These are phyloP conservation scores for Solenopsis fugax DNA, from an alignment of 1,140 invertebrate genomes.

Conservation along the genomic window DNA sequence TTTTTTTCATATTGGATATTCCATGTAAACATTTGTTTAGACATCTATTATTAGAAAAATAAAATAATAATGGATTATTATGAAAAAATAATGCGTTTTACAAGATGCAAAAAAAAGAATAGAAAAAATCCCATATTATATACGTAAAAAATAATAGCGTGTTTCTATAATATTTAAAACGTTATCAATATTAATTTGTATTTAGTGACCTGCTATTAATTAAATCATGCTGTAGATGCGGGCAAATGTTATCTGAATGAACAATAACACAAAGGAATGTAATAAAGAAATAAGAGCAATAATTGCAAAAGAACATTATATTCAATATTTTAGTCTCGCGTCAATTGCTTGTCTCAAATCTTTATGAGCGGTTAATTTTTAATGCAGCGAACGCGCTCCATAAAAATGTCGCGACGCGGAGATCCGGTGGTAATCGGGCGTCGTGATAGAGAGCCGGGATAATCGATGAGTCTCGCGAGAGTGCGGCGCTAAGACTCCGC, in stretches of 20 bases:
- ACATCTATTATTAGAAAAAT: background rate
- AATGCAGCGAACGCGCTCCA: background rate
- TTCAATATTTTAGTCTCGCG: conserved; percentile 1
- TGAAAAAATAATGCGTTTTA: background rate
- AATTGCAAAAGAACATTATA: background rate
- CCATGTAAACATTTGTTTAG: background rate
- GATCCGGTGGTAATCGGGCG: conserved; percentile 44
- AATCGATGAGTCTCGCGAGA: conserved; percentile 54
- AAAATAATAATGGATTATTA: conserved; percentile 1
- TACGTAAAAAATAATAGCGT: background rate
- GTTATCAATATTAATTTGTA: conserved; percentile 15
- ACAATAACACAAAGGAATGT: background rate
- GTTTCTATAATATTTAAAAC: background rate
- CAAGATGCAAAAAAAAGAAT: background rate
- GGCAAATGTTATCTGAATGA: background rate
- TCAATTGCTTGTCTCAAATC: conserved; percentile 20
- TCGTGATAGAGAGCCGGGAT: conserved; percentile 34
- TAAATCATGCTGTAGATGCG: background rate
- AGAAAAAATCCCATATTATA: background rate
- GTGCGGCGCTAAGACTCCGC: conserved; percentile 25
- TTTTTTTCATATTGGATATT: background rate
- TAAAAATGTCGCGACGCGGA: background rate
- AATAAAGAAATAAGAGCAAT: conserved; percentile 6
- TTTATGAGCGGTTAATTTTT: conserved; percentile 24
- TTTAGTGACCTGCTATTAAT: background rate